Conservation (phyloP, 2,888 invertebrate species). For the Criorhina ranunculi region DNA sequence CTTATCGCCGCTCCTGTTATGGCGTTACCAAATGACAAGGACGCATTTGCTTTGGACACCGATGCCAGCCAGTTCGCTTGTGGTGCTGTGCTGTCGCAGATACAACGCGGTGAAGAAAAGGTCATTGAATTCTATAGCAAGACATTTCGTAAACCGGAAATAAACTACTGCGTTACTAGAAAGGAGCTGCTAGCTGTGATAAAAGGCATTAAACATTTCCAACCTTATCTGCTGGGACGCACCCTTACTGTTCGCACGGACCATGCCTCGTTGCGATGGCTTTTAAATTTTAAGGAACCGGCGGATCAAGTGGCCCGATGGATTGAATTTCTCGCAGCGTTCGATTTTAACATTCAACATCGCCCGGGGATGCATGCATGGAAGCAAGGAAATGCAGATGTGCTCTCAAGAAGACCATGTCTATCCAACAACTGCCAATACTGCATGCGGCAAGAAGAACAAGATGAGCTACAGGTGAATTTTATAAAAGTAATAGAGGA, state of each 20-base stretch:
- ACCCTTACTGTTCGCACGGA: conserved; percentile 22
- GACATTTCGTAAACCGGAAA: background rate
- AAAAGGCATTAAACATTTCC: background rate
- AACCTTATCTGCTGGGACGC: background rate
- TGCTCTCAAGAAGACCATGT: conserved; percentile 34
- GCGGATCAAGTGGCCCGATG: conserved; percentile 45
- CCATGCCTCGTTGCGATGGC: conserved; percentile 16
- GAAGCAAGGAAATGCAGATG: conserved; percentile 47
- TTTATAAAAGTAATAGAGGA: too few relatives aligned
- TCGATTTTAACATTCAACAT: conserved; percentile 15
- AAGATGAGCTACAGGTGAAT: background rate
- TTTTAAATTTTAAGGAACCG: conserved; percentile 41
- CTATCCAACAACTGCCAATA: too few relatives aligned
- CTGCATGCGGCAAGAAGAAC: background rate
- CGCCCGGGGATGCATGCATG: conserved; percentile 1
- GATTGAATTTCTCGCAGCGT: conserved; percentile 21
- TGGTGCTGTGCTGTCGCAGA: background rate
- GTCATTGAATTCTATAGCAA: background rate
- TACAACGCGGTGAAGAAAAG: background rate
- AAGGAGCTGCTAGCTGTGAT: background rate
- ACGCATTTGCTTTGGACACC: background rate
- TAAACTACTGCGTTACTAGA: background rate
- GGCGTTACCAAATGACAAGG: background rate
- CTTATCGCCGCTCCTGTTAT: background rate
- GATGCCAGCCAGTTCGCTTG: background rate